Evolutionary conservation across 2,113 vertebrate species (phyloP), one percentile per base, ranked within the genome.

Genomic region (Protomyctophum bolini): DNA sequence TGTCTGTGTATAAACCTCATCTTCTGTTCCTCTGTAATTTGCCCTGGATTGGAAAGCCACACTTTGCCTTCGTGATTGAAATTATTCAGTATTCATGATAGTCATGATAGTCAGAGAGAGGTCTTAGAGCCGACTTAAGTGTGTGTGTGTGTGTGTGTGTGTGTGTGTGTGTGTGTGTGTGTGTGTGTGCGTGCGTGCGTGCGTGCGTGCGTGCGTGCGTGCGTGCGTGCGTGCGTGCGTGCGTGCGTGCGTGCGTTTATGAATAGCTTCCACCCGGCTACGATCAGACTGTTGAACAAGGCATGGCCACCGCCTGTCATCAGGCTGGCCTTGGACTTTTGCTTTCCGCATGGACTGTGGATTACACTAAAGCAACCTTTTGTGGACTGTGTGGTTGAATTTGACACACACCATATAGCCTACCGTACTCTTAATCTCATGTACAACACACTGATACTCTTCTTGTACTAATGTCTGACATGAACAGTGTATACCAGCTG

Each of bases 11-110:
- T 51, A 60, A 74, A 58, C 57, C 57, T 56, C 59, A 60, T 58
- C 63, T 58, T 72, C 21, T 57, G 41, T 15, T n/a, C 8, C 61
- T 8, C 72, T 72, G 29, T 75, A 77, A 81, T 85, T 75, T 75
- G 74, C 51, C 14, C 54, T 50, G 12, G 15, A 71, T 77, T 62
- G 49, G 45, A 65, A 62, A 67, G 56, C 3, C 56, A 10, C 10
- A 9, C 75, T 65, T 41, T 74, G 55, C 50, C 63, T 71, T 57
- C 73, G 41, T 71, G 73, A 72, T 72, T 83, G 57, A 80, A 81
- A 70, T 50, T 41, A 14, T 50, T 85, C 8, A n/a, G 63, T 21
- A 21, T 21, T 21, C 21, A 21, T 21, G 21, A 21, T 21, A 21
- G 21, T 21, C 21, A 21, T 69, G 55, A 41, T 41, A 67, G 28